phyloP scores from a whole-genome alignment of 2,888 invertebrate genomes.

The Oligia fasciuncula region DNA sequence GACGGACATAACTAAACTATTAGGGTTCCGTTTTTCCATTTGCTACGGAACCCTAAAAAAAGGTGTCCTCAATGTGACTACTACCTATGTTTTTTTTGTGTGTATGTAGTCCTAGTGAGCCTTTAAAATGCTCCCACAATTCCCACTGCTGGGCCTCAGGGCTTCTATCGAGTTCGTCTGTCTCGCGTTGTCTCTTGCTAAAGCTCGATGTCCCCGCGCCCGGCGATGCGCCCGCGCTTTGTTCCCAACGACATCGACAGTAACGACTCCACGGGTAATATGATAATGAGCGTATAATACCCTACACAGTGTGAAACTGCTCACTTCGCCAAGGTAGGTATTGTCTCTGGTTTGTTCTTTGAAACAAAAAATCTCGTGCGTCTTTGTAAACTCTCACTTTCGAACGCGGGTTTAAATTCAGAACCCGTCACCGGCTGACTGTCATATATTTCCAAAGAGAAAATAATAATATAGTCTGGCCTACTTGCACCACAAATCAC shows the following conservation, averaged over 20 bases:
- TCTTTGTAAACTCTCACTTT: conserved; percentile 29
- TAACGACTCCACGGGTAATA: not conserved
- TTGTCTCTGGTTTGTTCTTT: conserved; percentile 12
- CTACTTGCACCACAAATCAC: not conserved
- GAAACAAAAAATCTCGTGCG: conserved; percentile 16
- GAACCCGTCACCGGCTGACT: not conserved
- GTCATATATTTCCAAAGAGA: not conserved
- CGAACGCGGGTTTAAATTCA: conserved; percentile 1
- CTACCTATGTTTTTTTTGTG: not conserved
- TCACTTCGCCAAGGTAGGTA: not conserved
- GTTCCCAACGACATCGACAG: not conserved
- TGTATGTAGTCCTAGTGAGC: too few species aligned
- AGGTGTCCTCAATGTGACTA: not conserved
- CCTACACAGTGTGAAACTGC: conserved; percentile 10
- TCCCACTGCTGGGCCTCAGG: not conserved
- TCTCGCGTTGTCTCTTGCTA: not conserved
- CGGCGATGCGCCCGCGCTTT: too few species aligned
- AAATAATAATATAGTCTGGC: not conserved
- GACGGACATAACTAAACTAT: not conserved
- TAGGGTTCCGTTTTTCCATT: not conserved
- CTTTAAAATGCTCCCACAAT: not conserved
- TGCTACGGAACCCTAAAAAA: not conserved
- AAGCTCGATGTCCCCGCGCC: not conserved
- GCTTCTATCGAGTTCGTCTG: not conserved
- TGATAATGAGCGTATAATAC: conserved; percentile 14